phyloP scores from a whole-genome alignment of 2,888 invertebrate genomes.

The Zaprionus obscuricornis region DNA sequence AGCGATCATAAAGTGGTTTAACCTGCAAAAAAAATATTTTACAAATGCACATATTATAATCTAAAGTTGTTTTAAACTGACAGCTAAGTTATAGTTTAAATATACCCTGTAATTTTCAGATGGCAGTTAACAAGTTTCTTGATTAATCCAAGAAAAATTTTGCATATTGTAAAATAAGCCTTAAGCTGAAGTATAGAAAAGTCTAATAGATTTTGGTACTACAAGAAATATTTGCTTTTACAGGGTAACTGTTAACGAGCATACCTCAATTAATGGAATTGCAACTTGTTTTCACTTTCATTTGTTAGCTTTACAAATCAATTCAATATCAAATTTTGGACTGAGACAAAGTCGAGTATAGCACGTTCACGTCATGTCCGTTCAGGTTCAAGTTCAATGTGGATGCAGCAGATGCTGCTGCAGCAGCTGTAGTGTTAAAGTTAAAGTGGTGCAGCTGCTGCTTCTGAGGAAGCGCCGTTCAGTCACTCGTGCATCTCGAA shows the following conservation, averaged over 20 bases:
- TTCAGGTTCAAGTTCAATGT: constrained; percentile 75
- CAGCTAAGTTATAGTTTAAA: too few relatives aligned
- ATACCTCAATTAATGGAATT: not conserved
- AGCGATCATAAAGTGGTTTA: constrained; percentile 85
- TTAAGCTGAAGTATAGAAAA: too few relatives aligned
- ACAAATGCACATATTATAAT: too few relatives aligned
- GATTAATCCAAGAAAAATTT: too few relatives aligned
- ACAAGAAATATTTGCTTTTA: too few relatives aligned
- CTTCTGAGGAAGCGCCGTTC: constrained; percentile 47
- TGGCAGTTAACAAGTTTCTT: too few relatives aligned
- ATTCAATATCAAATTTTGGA: constrained; percentile 8
- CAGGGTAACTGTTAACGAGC: constrained; percentile 10
- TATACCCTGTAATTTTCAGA: too few relatives aligned
- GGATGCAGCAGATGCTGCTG: constrained; percentile 36
- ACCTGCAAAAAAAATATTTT: too few relatives aligned
- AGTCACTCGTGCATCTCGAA: constrained; percentile 36
- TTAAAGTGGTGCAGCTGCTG: constrained; percentile 13
- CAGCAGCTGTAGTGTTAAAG: not conserved
- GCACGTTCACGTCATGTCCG: constrained; percentile 42
- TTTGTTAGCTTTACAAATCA: constrained; percentile 20
- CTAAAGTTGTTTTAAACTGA: too few relatives aligned
- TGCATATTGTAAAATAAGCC: too few relatives aligned
- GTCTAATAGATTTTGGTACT: too few relatives aligned
- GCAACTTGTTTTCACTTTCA: constrained; percentile 37
- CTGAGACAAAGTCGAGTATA: constrained; percentile 13